These are phyloP conservation scores for Vicugna pacos DNA, from an alignment of 2,113 vertebrate species.

Conservation along the genomic window DNA sequence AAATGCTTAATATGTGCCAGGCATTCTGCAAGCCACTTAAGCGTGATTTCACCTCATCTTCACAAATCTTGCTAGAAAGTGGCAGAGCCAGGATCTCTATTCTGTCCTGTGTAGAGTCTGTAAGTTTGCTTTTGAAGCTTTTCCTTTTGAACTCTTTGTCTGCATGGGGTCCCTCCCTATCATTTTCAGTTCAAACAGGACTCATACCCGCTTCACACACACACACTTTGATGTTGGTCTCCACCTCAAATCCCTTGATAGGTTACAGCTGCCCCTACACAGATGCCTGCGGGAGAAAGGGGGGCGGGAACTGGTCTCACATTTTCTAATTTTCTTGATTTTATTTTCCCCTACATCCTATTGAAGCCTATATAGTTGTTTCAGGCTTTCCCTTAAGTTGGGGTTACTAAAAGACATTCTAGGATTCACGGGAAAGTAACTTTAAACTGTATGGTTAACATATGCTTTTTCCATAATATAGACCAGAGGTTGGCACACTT, in stretches of 20 bases:
- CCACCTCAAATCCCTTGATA: background rate
- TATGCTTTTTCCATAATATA: background rate
- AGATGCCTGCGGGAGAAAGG: background rate
- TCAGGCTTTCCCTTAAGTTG: background rate
- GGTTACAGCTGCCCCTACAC: background rate
- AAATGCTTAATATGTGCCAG: background rate
- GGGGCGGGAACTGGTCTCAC: background rate
- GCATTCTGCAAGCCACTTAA: background rate
- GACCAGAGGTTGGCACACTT: background rate
- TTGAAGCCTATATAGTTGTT: background rate
- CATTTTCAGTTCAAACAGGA: slow-evolving; percentile 5
- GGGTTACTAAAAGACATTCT: background rate
- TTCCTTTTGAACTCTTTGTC: slow-evolving; percentile 35
- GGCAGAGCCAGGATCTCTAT: background rate
- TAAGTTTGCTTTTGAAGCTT: background rate
- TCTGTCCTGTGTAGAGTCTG: too few relatives aligned
- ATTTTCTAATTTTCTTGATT: background rate
- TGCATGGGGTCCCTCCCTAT: background rate
- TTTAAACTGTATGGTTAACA: background rate
- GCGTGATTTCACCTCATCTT: background rate
- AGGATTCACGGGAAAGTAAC: background rate
- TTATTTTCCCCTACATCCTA: background rate
- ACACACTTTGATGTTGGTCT: slow-evolving; percentile 13
- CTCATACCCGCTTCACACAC: background rate
- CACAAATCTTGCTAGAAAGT: background rate